phyloP scores from a whole-genome alignment of 1,140 invertebrate genomes.

The Heterodera carotae region DNA sequence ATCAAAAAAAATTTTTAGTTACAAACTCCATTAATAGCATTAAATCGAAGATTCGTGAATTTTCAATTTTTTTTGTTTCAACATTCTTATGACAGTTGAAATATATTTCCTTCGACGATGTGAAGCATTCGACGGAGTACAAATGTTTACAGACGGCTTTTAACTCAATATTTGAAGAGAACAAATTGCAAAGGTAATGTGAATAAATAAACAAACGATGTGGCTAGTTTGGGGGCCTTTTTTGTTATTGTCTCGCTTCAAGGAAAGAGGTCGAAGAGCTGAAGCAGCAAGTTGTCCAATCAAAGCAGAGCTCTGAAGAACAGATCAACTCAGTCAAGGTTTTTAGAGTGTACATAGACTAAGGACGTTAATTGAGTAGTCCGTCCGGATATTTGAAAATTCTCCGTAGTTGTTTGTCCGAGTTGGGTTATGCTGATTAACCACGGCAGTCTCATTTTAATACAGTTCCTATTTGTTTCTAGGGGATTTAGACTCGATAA shows the following conservation, averaged over 20 bases:
- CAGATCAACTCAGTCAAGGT: conserved; percentile 41
- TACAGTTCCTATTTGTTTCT: too few relatives aligned
- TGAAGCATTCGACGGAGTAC: conserved; percentile 43
- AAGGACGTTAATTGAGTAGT: conserved; percentile 18
- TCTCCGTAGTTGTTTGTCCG: not conserved
- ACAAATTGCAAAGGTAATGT: conserved; percentile 31
- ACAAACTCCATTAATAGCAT: not conserved
- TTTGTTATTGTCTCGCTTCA: conserved; percentile 10
- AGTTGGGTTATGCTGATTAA: not conserved
- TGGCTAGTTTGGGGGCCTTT: too few relatives aligned
- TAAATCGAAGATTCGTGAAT: not conserved
- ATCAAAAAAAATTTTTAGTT: not conserved
- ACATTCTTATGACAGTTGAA: conserved; percentile 42
- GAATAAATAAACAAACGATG: not conserved
- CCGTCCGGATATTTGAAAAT: not conserved
- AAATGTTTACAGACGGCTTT: conserved; percentile 36
- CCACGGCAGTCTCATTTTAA: too few relatives aligned
- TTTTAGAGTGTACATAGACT: not conserved
- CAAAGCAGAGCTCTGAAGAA: conserved; percentile 37
- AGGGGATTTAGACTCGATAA: too few relatives aligned
- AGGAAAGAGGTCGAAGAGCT: conserved; percentile 46
- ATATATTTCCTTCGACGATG: conserved; percentile 43
- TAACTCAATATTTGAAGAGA: conserved; percentile 44
- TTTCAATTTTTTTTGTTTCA: too few relatives aligned
- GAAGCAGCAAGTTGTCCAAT: conserved; percentile 31